A percentile compares a stretch with the other conserved stretches of the same genome.
phyloP scores from a whole-genome alignment of 2,113 vertebrate species.

The Albula goreensis region DNA sequence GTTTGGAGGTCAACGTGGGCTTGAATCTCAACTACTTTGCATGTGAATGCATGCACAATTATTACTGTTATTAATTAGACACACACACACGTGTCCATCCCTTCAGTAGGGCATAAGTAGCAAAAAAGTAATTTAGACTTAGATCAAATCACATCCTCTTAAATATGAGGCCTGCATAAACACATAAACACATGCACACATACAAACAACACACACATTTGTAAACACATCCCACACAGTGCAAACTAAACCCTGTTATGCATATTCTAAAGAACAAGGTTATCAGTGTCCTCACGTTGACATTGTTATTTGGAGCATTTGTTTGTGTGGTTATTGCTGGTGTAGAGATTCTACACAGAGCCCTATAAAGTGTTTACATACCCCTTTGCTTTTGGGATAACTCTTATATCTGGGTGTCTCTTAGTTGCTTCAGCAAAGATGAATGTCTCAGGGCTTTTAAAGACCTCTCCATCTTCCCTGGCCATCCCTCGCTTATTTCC shows the following conservation, averaged over 20 bases:
- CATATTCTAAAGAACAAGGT: no score
- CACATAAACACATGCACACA: neutral
- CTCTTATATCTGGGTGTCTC: neutral
- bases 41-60: neutral
- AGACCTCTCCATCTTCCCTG: constrained; percentile 21
- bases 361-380: neutral
- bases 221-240: neutral
- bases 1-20: constrained; percentile 21
- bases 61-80: neutral
- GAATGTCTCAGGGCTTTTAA: constrained; percentile 17
- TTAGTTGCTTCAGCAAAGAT: constrained; percentile 21
- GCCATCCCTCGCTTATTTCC: constrained; percentile 13
- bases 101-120: neutral
- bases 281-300: no score
- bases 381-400: neutral
- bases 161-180: neutral
- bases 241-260: no score
- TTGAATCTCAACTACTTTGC: constrained; percentile 35
- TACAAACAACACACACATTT: neutral
- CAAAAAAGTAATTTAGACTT: neutral
- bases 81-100: neutral
- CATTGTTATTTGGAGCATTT: no score
- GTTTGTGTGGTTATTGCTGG: neutral
- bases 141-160: neutral
- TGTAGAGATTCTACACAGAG: neutral